Evolutionary conservation across 2,888 invertebrate genomes (phyloP).

Genomic region (Philopedon plagiatum): DNA sequence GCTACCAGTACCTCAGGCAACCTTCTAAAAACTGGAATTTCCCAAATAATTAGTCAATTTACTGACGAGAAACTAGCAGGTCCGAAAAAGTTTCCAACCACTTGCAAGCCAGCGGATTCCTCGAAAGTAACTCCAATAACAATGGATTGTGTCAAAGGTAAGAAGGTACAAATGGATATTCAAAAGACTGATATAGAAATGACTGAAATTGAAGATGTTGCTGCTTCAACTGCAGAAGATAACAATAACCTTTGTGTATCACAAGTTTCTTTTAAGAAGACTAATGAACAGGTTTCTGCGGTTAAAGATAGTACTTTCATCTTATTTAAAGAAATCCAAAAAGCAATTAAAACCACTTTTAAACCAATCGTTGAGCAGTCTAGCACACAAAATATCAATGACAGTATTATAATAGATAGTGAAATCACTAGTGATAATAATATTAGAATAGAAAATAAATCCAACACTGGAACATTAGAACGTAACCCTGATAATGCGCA

Average conservation of each 20-base stretch:
- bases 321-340: not conserved
- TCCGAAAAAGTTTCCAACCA: constrained; percentile 8
- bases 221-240: constrained; percentile 8
- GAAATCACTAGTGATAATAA: constrained; percentile 18
- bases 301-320: not conserved
- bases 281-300: constrained; percentile 1
- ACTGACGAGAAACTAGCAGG: not conserved
- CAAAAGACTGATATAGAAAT: constrained; percentile 53
- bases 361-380: not conserved
- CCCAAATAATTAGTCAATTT: not conserved
- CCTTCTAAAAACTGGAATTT: constrained; percentile 4
- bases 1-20: constrained; percentile 8
- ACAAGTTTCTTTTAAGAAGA: constrained; percentile 2
- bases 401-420: constrained; percentile 26
- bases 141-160: constrained; percentile 45
- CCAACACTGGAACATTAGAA: not conserved
- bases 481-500: not conserved
- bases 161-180: constrained; percentile 34
- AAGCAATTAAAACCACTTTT: not conserved
- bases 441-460: not conserved
- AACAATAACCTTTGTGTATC: constrained; percentile 10
- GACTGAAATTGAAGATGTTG: constrained; percentile 41
- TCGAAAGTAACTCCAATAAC: constrained; percentile 26
- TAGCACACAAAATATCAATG: not conserved
- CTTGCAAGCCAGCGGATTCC: constrained; percentile 25